phyloP scores from a whole-genome alignment of 2,888 invertebrate genomes.

The Sisyra nigra region DNA sequence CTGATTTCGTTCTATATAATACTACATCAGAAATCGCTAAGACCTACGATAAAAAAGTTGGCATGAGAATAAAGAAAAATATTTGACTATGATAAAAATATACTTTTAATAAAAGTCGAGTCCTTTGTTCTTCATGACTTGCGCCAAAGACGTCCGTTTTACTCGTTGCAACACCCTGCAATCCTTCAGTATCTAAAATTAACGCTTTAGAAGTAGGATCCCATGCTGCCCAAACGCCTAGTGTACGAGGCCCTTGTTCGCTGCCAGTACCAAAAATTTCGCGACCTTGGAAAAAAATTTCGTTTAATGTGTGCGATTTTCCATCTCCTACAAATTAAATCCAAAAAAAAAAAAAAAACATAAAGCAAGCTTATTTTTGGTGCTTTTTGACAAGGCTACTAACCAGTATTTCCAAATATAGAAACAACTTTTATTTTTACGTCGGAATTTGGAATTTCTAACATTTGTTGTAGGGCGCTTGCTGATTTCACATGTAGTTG shows the following conservation, averaged over 20 bases:
- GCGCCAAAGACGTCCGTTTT: slow-evolving; percentile 22
- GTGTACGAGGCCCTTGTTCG: slow-evolving; percentile 51
- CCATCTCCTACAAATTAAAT: slow-evolving; percentile 38
- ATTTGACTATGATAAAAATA: slow-evolving; percentile 2
- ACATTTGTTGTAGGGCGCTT: slow-evolving; percentile 32
- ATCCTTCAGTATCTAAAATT: slow-evolving; percentile 67
- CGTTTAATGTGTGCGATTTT: slow-evolving; percentile 64
- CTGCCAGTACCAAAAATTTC: slow-evolving; percentile 48
- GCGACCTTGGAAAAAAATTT: slow-evolving; percentile 44
- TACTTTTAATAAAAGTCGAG: slow-evolving; percentile 52
- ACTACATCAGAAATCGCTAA: slow-evolving; percentile 70
- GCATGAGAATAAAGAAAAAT: not conserved
- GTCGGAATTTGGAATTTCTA: slow-evolving; percentile 30
- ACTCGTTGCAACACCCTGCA: slow-evolving; percentile 36
- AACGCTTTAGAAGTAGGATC: slow-evolving; percentile 46
- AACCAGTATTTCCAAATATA: slow-evolving; percentile 63
- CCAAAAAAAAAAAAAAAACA: not conserved
- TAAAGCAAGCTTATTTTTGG: not conserved
- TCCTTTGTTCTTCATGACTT: slow-evolving; percentile 42
- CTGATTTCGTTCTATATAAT: slow-evolving; percentile 58
- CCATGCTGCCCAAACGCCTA: slow-evolving; percentile 65
- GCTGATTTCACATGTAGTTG: slow-evolving; percentile 36
- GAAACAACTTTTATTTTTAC: slow-evolving; percentile 60
- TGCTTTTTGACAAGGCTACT: not conserved
- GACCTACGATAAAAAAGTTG: slow-evolving; percentile 27